Evolutionary conservation across 2,888 invertebrate species (phyloP).

Genomic region (Neoaliturus tenellus): DNA sequence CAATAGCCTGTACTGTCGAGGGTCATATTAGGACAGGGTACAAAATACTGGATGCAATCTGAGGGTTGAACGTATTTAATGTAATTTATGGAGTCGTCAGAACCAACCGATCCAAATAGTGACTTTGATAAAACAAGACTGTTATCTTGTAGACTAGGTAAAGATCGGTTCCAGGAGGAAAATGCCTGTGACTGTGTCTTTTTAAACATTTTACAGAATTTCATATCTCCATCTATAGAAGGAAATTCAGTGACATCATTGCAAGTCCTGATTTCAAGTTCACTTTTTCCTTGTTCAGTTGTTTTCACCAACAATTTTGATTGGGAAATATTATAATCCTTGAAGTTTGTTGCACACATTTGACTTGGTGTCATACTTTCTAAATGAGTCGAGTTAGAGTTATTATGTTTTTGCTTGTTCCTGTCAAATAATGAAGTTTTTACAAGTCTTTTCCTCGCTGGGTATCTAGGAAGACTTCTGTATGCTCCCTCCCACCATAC

Average conservation of each 20-base stretch:
- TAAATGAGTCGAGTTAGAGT: not conserved
- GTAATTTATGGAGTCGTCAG: slow-evolving; percentile 52
- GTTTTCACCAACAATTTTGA: slow-evolving; percentile 75
- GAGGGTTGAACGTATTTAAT: slow-evolving; percentile 32
- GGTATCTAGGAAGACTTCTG: slow-evolving; percentile 51
- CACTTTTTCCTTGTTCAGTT: slow-evolving; percentile 73
- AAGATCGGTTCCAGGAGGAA: slow-evolving; percentile 55
- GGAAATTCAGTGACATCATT: slow-evolving; percentile 23
- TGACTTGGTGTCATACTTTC: not conserved
- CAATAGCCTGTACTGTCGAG: slow-evolving; percentile 64
- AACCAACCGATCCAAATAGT: slow-evolving; percentile 25
- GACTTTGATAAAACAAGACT: slow-evolving; percentile 2
- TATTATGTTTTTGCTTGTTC: not conserved
- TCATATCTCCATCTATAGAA: not conserved
- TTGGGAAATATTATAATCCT: slow-evolving; percentile 63
- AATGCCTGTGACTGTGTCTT: slow-evolving; percentile 21
- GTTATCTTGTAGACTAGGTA: slow-evolving; percentile 53
- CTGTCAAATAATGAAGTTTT: not conserved
- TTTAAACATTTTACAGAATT: slow-evolving; percentile 21
- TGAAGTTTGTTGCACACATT: not conserved
- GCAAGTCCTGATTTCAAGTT: slow-evolving; percentile 73
- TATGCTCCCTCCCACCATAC: slow-evolving; percentile 61
- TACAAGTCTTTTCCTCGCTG: not conserved
- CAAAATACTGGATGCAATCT: slow-evolving; percentile 63
- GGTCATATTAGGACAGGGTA: slow-evolving; percentile 58